Evolutionary conservation across 2,797 vertebrate species (phyloP), one percentile per base, ranked within the genome.

Genomic region (Sebastes iracundus): DNA sequence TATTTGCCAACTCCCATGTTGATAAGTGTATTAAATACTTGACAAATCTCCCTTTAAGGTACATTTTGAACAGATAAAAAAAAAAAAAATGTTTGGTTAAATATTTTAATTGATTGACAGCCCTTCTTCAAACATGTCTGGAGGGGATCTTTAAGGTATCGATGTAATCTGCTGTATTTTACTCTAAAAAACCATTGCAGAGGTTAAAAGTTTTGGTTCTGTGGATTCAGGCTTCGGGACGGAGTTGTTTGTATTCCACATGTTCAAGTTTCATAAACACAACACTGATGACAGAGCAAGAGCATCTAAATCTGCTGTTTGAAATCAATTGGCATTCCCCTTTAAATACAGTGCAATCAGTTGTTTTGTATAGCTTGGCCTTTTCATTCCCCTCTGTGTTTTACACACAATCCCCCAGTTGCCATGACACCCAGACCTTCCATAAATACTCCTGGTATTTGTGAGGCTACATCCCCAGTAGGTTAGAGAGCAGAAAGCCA

Each of bases 401-500:
- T 92, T 91, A 79, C 82, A 91, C 89, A 87, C 88, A 92, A 93
- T 93, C 86, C 83, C 85, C 77, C 77, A 69, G 93, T 96, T 95
- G 90, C 93, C 92, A 95, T 96, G 94, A 93, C 93, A 79, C 90
- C 90, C 73, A 75, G 80, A 68, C 89, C 88, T 79, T 86, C 88
- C 90, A 90, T 93, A 94, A 95, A 93, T 93, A 93, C 91, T 92
- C 35, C 65, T 85, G 93, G 90, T 91, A 91, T 94, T 94, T 93
- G 89, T 88, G 72, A 89, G 81, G 82, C 76, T 87, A 20, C 80
- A 53, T 87, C 85, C 91, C 82, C 87, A 28, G 82, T 78, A 89
- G 90, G 84, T 70, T 61, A 65, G 87, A 74, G 78, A 82, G 80
- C 79, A 85, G 82, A 83, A 69, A 76, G 78, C 46, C 14, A 2